Evolutionary conservation across 1,140 invertebrate genomes (phyloP).

Genomic region (Andrena cerasifolii): DNA sequence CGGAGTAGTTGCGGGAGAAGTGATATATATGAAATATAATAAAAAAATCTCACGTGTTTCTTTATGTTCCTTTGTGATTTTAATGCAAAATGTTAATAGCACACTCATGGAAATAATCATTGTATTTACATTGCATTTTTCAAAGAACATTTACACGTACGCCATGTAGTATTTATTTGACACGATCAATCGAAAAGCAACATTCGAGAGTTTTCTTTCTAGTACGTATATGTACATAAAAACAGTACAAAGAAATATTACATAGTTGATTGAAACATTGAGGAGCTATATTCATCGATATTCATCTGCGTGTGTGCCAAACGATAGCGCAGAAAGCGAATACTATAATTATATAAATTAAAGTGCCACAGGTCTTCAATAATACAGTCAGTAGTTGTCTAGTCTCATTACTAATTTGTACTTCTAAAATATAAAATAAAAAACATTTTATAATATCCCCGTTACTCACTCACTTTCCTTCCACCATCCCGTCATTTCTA

Average conservation of each 20-base stretch:
- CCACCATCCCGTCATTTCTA: background rate
- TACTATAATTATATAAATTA: slow-evolving; percentile 49
- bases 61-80: slow-evolving; percentile 1
- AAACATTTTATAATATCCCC: slow-evolving; percentile 58
- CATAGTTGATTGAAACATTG: slow-evolving; percentile 18
- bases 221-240: slow-evolving; percentile 13
- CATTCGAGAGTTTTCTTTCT: background rate
- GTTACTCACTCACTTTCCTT: background rate
- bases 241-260: slow-evolving; percentile 44
- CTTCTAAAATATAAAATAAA: slow-evolving; percentile 75
- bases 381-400: slow-evolving; percentile 75
- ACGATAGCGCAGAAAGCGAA: slow-evolving; percentile 28
- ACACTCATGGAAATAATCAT: slow-evolving; percentile 33
- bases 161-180: slow-evolving; percentile 26
- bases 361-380: slow-evolving; percentile 62
- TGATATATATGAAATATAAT: background rate
- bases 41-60: background rate
- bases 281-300: slow-evolving; percentile 18
- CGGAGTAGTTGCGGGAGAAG: slow-evolving; percentile 2
- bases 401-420: slow-evolving; percentile 77
- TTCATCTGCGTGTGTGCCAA: slow-evolving; percentile 40
- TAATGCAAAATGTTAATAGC: slow-evolving; percentile 14
- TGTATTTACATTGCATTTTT: slow-evolving; percentile 36
- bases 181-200: background rate
- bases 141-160: slow-evolving; percentile 9